Evolutionary conservation across 2,888 invertebrate genomes (phyloP).

Genomic region (Chirona hameri): DNA sequence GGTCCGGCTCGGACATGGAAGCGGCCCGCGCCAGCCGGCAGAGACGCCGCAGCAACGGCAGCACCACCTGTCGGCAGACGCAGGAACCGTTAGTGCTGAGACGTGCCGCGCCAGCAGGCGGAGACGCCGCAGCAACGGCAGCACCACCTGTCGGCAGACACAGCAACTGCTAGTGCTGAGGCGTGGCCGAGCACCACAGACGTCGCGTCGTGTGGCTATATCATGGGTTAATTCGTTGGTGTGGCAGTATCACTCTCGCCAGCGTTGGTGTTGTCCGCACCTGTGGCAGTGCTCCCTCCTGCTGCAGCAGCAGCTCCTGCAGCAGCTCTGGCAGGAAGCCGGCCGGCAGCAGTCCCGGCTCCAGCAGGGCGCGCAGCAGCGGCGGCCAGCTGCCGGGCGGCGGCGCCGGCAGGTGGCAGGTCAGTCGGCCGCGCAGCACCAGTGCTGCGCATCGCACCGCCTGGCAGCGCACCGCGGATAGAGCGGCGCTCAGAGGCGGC

Average conservation of each 20-base stretch:
- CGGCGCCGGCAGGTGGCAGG: background rate
- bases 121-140: slow-evolving; percentile 65
- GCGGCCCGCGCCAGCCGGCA: slow-evolving; percentile 64
- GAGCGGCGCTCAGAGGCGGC: background rate
- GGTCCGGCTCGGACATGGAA: slow-evolving; percentile 65
- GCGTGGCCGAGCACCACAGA: background rate
- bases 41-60: slow-evolving; percentile 65
- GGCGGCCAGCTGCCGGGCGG: background rate
- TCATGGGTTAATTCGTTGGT: too few relatives aligned
- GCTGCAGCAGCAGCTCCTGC: background rate
- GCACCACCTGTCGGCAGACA: background rate
- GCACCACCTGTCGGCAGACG: background rate
- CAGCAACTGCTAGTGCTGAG: background rate
- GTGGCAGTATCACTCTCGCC: background rate
- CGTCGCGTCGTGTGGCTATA: too few relatives aligned
- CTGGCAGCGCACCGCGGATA: background rate
- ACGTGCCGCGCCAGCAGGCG: slow-evolving; percentile 64
- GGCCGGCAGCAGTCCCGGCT: background rate
- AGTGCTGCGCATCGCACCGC: background rate
- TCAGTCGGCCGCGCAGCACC: slow-evolving; percentile 3
- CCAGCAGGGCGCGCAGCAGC: background rate
- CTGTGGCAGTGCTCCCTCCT: background rate
- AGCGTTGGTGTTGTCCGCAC: background rate
- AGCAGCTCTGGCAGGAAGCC: background rate
- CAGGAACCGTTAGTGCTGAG: slow-evolving; percentile 46